A percentile compares a stretch with the other conserved stretches of the same genome.
Evolutionary conservation across 2,797 vertebrate species (phyloP).

Genomic region (Crenuchus spilurus): DNA sequence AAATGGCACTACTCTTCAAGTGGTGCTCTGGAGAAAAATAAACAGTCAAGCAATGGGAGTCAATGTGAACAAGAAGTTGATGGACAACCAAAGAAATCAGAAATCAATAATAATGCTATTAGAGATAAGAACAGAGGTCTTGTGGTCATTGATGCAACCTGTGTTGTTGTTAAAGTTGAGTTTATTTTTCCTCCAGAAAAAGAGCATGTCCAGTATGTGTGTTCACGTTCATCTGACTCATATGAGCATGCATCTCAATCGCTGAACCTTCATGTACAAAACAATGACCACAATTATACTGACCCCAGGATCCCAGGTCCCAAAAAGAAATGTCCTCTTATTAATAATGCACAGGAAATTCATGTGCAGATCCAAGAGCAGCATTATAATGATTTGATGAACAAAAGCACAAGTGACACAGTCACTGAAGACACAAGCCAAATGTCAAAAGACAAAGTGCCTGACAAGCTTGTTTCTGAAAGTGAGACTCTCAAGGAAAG

Average conservation of each 20-base stretch:
- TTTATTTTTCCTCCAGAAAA: slow-evolving; percentile 70
- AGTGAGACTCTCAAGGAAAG: slow-evolving; percentile 63
- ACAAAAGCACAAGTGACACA: slow-evolving; percentile 20
- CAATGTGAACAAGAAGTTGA: slow-evolving; percentile 33
- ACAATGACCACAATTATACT: background rate
- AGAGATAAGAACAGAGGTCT: slow-evolving; percentile 58
- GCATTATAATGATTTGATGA: slow-evolving; percentile 11
- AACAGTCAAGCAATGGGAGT: slow-evolving; percentile 24
- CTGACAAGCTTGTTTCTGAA: slow-evolving; percentile 25
- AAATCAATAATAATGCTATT: slow-evolving; percentile 49
- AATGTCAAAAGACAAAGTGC: background rate
- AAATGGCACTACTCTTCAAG: slow-evolving; percentile 56
- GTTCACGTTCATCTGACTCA: slow-evolving; percentile 34
- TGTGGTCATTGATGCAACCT: slow-evolving; percentile 70
- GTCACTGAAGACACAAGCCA: slow-evolving; percentile 21
- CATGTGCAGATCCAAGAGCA: slow-evolving; percentile 14
- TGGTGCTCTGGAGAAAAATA: slow-evolving; percentile 47
- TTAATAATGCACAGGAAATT: background rate
- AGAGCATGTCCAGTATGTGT: slow-evolving; percentile 70
- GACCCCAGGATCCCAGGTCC: slow-evolving; percentile 5
- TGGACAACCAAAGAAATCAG: slow-evolving; percentile 50
- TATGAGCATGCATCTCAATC: background rate
- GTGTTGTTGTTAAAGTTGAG: slow-evolving; percentile 75
- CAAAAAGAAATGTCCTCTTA: background rate
- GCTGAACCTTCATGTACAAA: slow-evolving; percentile 24